Base-by-base conservation (phyloP, 2,797 vertebrate species). In the Danio aesculapii region DNA sequence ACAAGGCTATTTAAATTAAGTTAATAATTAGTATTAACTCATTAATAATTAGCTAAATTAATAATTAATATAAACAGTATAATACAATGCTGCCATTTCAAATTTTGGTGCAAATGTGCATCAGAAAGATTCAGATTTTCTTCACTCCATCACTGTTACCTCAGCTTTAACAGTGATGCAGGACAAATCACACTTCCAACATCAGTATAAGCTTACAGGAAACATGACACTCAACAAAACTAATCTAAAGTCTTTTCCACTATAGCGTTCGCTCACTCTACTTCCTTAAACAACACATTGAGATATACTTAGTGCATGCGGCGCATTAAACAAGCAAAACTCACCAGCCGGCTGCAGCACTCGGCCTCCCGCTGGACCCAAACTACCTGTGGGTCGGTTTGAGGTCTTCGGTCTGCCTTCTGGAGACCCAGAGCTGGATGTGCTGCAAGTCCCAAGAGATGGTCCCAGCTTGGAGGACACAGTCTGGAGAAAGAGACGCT, bases 401-500 rank as follows among this genome's bases (percentile, higher is more conserved):
- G 46, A 81, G 82, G 68, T 74, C 47, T 17, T 88, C 83, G 1
- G 17, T 74, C 46, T 86, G 83, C 82, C 72, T 86, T 81, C 81
- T 87, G 47, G 61, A 49, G 85, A 84, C 76, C 80, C 85, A 1
- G 80, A 79, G 8, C 84, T 88, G 16, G 85, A 82, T 30, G 84
- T 57, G 6, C 64, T 77, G 70, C 86, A 68, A 47, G 75, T 16
- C 66, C 85, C 87, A 10, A 71, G 39, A 72, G 80, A 39, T 70
- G 80, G n/a, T 75, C 70, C 69, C 75, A 80, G 75, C 62, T 92
- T 91, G 84, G 93, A 90, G 50, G 94, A 92, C 58, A 91, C 87
- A 44, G 87, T 91, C 93, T 94, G 93, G 11, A 93, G 84, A 74
- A 94, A 91, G 69, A 91, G 84, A 66, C 88, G 86, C 50, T 79